Conservation (phyloP, 2,113 vertebrate genomes). For the Thomomys bottae region DNA sequence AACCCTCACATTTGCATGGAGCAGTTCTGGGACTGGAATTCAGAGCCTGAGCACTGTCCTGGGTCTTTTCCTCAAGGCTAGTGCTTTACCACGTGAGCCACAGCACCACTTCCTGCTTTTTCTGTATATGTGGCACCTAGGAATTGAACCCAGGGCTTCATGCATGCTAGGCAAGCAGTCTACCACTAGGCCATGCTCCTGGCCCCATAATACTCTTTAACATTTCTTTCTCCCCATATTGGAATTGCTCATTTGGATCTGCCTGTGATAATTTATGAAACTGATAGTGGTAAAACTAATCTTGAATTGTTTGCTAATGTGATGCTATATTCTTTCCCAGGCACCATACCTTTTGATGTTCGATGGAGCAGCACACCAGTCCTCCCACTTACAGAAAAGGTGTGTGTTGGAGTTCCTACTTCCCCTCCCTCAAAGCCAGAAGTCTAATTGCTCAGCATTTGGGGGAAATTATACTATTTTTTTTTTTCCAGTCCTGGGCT, state of each 20-base stretch:
- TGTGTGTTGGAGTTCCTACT: background rate
- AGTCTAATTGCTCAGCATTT: background rate
- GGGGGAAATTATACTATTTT: conserved; percentile 5
- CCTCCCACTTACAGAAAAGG: conserved; percentile 40
- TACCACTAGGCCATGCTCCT: no score
- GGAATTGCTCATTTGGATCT: background rate
- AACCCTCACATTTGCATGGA: no score
- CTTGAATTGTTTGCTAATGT: background rate
- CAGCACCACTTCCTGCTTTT: no score
- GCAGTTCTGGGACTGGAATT: no score
- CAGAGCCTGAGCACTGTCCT: no score
- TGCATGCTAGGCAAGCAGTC: no score
- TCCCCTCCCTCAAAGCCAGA: background rate
- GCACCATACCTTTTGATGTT: conserved; percentile 44
- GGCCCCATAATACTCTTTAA: background rate
- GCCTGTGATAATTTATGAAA: background rate
- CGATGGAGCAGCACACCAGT: conserved; percentile 39
- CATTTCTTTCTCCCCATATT: background rate
- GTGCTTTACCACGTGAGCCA: no score
- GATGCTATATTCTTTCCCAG: conserved; percentile 46
- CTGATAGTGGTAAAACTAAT: background rate
- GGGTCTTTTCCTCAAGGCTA: no score
- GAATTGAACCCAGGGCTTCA: no score
- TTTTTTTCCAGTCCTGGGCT: no score
- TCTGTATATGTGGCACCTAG: no score